phyloP scores from a whole-genome alignment of 2,797 vertebrate species.

The Petrocephalus sullivani region DNA sequence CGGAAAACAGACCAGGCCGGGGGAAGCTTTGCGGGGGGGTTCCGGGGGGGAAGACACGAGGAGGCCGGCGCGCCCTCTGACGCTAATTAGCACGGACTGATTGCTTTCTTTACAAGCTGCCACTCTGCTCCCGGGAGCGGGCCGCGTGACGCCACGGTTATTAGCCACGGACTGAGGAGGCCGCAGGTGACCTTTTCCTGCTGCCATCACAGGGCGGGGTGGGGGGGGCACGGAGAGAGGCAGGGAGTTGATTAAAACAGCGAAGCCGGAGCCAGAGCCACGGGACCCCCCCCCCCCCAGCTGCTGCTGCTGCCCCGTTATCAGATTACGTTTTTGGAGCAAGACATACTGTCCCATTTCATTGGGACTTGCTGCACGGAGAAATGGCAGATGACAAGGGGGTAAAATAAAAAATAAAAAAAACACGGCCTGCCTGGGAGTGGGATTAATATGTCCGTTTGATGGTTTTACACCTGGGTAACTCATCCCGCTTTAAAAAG shows the following conservation, averaged over 20 bases:
- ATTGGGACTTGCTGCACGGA: neutral
- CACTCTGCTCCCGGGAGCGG: neutral
- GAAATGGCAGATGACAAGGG: neutral
- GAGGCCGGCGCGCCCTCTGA: conserved; percentile 46
- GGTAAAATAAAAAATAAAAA: neutral
- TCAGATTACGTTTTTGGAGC: conserved; percentile 14
- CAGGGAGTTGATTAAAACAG: conserved; percentile 17
- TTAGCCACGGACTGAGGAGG: conserved; percentile 6
- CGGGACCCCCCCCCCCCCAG: neutral
- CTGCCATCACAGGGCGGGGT: neutral
- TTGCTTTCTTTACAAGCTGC: conserved; percentile 43
- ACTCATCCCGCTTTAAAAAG: conserved; percentile 59
- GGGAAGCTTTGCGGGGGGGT: neutral
- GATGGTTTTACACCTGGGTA: conserved; percentile 60
- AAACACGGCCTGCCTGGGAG: neutral
- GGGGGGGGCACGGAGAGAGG: neutral
- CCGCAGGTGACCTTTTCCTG: conserved; percentile 19
- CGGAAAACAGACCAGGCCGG: neutral
- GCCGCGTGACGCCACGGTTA: neutral
- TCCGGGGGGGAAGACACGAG: conserved; percentile 27
- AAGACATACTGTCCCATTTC: neutral
- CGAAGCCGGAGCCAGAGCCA: neutral
- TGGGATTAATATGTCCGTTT: conserved; percentile 30
- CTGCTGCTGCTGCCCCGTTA: neutral
- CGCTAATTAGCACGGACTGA: conserved; percentile 45